A percentile compares a stretch with the other conserved stretches of the same genome.
Evolutionary conservation across 2,797 vertebrate genomes (phyloP).

Genomic region (Scleropages formosus): DNA sequence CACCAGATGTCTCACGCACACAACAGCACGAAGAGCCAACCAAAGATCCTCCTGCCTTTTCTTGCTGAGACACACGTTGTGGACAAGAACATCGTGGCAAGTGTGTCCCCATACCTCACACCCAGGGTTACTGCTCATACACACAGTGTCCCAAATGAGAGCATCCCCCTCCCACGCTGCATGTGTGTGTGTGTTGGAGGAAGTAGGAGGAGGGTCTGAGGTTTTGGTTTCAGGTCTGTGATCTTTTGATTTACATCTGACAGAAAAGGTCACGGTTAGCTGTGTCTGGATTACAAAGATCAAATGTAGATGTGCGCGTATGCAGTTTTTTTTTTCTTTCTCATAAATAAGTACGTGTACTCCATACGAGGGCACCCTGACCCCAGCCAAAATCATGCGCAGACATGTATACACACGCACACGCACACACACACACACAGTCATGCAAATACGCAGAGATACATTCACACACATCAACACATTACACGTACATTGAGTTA

Average conservation of each 20-base stretch:
- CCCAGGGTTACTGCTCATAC: too few relatives aligned
- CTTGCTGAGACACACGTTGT: neutral
- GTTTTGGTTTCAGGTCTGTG: slow-evolving; percentile 48
- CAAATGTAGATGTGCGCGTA: slow-evolving; percentile 30
- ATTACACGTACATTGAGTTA: slow-evolving; percentile 39
- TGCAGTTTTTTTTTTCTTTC: neutral
- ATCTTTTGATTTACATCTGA: slow-evolving; percentile 58
- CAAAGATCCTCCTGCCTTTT: neutral
- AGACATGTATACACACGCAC: slow-evolving; percentile 5
- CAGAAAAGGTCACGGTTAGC: slow-evolving; percentile 66
- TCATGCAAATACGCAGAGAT: slow-evolving; percentile 11
- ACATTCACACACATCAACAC: slow-evolving; percentile 40
- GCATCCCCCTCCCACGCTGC: neutral
- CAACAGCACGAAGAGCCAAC: too few relatives aligned
- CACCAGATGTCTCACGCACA: neutral
- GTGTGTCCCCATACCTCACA: neutral
- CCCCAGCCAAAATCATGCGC: neutral
- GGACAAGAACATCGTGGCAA: neutral
- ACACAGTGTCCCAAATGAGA: too few relatives aligned
- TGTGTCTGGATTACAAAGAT: slow-evolving; percentile 51
- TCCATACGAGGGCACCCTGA: too few relatives aligned
- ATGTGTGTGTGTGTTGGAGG: neutral
- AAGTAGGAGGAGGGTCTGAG: slow-evolving; percentile 49
- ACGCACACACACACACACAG: slow-evolving; percentile 34
- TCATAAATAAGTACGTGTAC: slow-evolving; percentile 50